Evolutionary conservation across 2,113 vertebrate genomes (phyloP), one percentile per base, ranked within the genome.

Genomic region (Sinocyclocheilus maitianheensis): DNA sequence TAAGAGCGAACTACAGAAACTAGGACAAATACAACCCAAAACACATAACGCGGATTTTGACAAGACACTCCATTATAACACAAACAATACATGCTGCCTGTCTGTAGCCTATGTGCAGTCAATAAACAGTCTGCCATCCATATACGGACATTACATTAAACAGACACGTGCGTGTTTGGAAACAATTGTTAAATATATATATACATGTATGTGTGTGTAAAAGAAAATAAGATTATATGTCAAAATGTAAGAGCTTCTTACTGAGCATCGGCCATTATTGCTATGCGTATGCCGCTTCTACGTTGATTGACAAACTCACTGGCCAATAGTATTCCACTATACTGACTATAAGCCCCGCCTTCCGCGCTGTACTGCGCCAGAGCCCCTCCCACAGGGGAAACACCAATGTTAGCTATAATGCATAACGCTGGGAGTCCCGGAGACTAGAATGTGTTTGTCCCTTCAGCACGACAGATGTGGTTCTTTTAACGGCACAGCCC

Each of bases 261-360:
- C 77, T 22, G 5, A 7, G 77, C 63, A 43, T 43, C 77, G 3
- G 77, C 77, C 77, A 80, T 80, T 60, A 43, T 62, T 43, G 20
- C 22, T 80, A 5, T 14, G 43, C 55, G 55, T 62, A 7, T 43
- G 34, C 77, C 76, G 30, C 26, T 60, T 60, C 51, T 22, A 12
- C 18, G 9, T 20, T 3, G 53, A 77, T 30, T 18, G 76, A 12
- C 76, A 55, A 10, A 34, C 4, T 1, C 24, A 16, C 8, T 77
- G 48, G 48, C 75, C 75, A 77, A 77, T 77, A 26, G 75, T 2
- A 30, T 55, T 55, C 22, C 48, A 24, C 24, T 77, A 77, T 77
- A 77, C 75, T 34, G 24, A 1, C 24, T 55, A 14, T 51, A 77
- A 77, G 75, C 48, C 46, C 75, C 75, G 75, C 75, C 75, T 11